Evolutionary conservation across 2,797 vertebrate genomes (phyloP), one percentile per base, ranked within the genome.

Genomic region (Helarctos malayanus): DNA sequence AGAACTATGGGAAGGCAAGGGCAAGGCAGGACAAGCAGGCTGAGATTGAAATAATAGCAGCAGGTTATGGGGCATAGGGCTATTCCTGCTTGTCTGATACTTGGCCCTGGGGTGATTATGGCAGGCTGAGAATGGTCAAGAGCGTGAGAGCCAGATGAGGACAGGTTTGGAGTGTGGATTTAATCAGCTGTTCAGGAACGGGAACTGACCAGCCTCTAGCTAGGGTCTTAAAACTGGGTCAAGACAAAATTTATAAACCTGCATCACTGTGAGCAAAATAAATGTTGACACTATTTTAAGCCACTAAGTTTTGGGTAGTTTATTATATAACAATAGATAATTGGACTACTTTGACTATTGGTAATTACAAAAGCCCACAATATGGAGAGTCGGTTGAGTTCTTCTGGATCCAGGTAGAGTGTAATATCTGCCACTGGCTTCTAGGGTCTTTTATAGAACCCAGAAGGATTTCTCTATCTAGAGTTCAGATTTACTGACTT

Each of bases 251-350:
- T 89, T 87, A 79, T 63, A 56, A 79, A 94, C 73, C 4, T 86
- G 21, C 85, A 56, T 45, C 84, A 47, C 59, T 47, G 7, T 19
- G 68, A 45, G 41, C 5, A 84, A 94, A 83, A 52, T 54, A 69
- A 73, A 45, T 79, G n/a, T 63, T 92, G 57, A 15, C 35, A 49
- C 57, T 92, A 21, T 49, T 81, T 86, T 78, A 94, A 95, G 14
- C 47, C n/a, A 35, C n/a, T 52, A 61, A 85, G 9, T 78, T 95
- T 80, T 75, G 35, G 32, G 15, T 61, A 45, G 35, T 73, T 91
- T 83, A 27, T 84, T 75, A 68, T 21, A 29, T 79, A 85, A 52
- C 65, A 76, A 4, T 27, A 68, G 49, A 38, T 94, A 68, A 80
- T 45, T 59, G 19, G 32, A 47, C 23, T 49, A 1, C 27, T 68